phyloP scores from a whole-genome alignment of 92 coral and sea anemone species.

The Porites divaricata region DNA sequence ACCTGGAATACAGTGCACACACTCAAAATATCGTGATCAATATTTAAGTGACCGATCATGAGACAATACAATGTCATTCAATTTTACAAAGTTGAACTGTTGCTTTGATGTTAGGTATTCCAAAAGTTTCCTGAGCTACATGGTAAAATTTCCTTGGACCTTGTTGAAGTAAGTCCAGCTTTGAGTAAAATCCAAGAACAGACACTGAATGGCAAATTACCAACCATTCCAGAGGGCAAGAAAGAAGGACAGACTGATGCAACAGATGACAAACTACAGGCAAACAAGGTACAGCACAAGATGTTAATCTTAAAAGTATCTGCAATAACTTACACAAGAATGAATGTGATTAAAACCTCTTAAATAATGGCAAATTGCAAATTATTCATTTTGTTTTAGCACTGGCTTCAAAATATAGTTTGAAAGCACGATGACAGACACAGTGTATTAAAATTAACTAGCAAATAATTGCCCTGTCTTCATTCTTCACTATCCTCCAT shows the following conservation, averaged over 20 bases:
- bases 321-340: too few species aligned
- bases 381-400: too few species aligned
- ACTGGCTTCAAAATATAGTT: too few species aligned
- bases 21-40: too few species aligned
- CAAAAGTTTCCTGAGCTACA: constrained; percentile 76
- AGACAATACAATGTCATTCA: background rate
- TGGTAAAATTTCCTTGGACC: constrained; percentile 68
- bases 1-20: background rate
- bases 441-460: too few species aligned
- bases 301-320: too few species aligned
- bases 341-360: too few species aligned
- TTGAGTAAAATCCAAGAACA: constrained; percentile 86
- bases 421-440: too few species aligned
- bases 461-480: too few species aligned
- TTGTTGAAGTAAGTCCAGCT: constrained; percentile 91
- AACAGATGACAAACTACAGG: background rate
- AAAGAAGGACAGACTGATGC: background rate
- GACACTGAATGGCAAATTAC: constrained; percentile 44
- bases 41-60: background rate
- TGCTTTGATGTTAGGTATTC: constrained; percentile 64
- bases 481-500: too few species aligned
- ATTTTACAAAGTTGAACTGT: too few species aligned
- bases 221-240: background rate
- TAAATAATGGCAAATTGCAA: too few species aligned
- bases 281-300: constrained; percentile 9